Base-by-base conservation (phyloP, 2,888 invertebrate species). In the Cataglyphis altisquamis region DNA sequence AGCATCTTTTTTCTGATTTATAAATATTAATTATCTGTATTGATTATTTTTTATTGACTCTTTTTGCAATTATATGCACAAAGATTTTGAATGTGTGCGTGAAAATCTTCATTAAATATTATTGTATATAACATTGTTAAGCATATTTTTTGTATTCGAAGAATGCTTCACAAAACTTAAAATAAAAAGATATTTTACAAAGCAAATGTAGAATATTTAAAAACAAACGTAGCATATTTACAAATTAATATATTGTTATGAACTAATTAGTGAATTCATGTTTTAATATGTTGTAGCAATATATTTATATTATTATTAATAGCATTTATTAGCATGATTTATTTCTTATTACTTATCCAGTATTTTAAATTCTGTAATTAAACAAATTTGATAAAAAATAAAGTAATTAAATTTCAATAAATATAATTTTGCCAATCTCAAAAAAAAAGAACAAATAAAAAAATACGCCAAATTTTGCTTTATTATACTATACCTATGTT, bases 251-350 rank as follows among this genome's bases (percentile, higher is more conserved):
- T 60, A 32, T 67, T 39, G 15, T 25, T 55, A 55, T 3, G 0
- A n/a, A 29, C 2, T 70, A 29, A 52, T 39, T 78, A 52, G 15
- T 68, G 18, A 67, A 77, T 70, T 39, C 18, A 68, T 52, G 15
- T 52, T 67, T 52, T 25, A 68, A 72, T 77, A 21, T 70, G n/a
- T 25, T 32, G 12, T 21, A 39, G 21, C 15, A 15, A 80, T 66
- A 36, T 80, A 36, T 62, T 36, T 60, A 41, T 74, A 41, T 74
- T 72, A 64, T 32, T 75, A n/a, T 67, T 77, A 77, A 66, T 39
- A 18, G 12, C 8, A 77, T 55, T 64, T 52, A 75, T 36, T 39
- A 41, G 29, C 18, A 18, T 18, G 21, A 36, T 21, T 74, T 9
- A 25, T 52, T 48, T 36, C 18, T 8, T 55, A 68, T 4, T 52